Evolutionary conservation across 1,140 invertebrate species (phyloP).

Genomic region (Listronotus oregonensis): DNA sequence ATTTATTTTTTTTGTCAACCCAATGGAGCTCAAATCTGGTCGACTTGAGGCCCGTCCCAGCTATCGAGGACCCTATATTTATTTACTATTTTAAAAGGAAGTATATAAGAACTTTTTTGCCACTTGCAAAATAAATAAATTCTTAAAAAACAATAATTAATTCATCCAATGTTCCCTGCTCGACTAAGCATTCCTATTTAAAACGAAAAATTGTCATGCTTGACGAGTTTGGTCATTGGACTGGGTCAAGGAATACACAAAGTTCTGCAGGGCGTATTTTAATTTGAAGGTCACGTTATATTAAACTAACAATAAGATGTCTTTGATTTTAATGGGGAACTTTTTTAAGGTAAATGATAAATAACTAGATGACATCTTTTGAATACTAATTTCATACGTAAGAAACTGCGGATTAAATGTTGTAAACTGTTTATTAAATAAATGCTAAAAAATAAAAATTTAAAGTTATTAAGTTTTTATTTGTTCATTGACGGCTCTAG

Average conservation of each 20-base stretch:
- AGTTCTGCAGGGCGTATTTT: background rate
- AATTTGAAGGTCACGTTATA: background rate
- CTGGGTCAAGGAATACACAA: conserved; percentile 5
- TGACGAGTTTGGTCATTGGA: conserved; percentile 4
- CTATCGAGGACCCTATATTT: too few species aligned
- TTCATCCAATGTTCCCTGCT: conserved; percentile 18
- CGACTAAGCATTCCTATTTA: conserved; percentile 18
- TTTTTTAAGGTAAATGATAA: conserved; percentile 3
- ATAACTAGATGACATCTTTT: background rate
- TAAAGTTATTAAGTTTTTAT: too few species aligned
- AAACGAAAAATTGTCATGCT: conserved; percentile 7
- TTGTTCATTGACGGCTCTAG: too few species aligned
- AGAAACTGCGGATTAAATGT: background rate
- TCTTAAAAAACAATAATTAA: background rate
- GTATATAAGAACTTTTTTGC: too few species aligned
- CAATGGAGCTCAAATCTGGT: too few species aligned
- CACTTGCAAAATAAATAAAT: too few species aligned
- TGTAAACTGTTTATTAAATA: too few species aligned
- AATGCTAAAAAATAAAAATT: too few species aligned
- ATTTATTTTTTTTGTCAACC: too few species aligned
- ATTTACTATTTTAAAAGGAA: too few species aligned
- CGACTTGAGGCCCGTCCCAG: too few species aligned
- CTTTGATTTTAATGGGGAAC: too few species aligned
- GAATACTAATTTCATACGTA: background rate
- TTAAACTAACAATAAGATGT: background rate